Conservation (phyloP, 2,113 vertebrate species). For the Sturnus vulgaris region DNA sequence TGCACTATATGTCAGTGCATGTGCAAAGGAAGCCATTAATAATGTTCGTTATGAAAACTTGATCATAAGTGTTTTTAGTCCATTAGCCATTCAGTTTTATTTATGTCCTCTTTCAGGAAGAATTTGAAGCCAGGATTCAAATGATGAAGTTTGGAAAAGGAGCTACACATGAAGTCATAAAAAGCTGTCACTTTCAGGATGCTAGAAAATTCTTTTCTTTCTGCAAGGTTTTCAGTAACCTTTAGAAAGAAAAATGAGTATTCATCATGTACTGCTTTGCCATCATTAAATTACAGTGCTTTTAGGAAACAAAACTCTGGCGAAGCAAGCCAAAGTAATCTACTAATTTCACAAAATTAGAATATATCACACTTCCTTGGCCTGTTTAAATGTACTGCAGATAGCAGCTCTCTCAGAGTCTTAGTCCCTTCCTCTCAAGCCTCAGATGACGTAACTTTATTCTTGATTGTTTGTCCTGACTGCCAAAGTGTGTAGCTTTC, state of each 20-base stretch:
- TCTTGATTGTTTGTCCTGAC: neutral
- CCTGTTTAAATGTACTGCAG: neutral
- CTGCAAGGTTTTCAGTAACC: constrained; percentile 40
- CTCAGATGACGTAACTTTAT: neutral
- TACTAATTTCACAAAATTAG: neutral
- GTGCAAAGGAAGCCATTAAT: constrained; percentile 70
- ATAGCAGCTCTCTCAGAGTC: neutral
- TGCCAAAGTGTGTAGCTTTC: neutral
- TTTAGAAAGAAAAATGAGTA: neutral
- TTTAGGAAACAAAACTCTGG: constrained; percentile 9
- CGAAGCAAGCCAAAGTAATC: neutral
- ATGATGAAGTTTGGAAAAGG: constrained; percentile 69
- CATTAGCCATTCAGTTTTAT: constrained; percentile 77
- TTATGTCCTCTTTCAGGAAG: constrained; percentile 71
- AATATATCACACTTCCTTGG: neutral
- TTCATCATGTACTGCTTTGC: neutral
- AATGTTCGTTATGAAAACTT: constrained; percentile 76
- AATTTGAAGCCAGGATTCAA: constrained; percentile 70
- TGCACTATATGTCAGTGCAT: constrained; percentile 45
- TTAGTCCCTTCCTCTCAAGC: neutral
- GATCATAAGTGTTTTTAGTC: constrained; percentile 80
- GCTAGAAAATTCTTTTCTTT: constrained; percentile 41
- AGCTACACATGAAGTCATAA: constrained; percentile 61
- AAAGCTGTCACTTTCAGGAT: constrained; percentile 61
- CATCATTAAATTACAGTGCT: constrained; percentile 24